Conservation (phyloP, 2,888 invertebrate genomes). For the Catocala sponsa region DNA sequence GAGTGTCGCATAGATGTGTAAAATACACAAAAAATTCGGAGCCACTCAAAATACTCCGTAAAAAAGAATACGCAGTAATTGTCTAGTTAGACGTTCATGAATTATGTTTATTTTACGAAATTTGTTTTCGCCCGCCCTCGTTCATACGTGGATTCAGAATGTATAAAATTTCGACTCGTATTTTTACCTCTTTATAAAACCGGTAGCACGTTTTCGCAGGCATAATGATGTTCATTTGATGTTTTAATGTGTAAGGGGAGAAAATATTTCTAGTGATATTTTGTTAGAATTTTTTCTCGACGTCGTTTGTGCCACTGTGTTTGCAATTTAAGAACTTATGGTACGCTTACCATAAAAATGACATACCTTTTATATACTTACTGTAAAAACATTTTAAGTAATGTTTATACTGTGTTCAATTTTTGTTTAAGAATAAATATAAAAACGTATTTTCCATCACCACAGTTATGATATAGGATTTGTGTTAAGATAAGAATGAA, state of each 20-base stretch:
- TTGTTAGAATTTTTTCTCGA: conserved; percentile 2
- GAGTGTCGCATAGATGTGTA: not conserved
- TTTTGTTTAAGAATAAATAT: too few species aligned
- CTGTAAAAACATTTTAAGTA: too few species aligned
- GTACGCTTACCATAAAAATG: not conserved
- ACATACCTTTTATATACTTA: not conserved
- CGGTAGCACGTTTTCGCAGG: conserved; percentile 51
- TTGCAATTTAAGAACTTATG: not conserved
- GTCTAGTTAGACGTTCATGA: conserved; percentile 41
- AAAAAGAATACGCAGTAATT: conserved; percentile 44
- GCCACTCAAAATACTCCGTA: conserved; percentile 8
- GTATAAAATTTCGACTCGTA: conserved; percentile 51
- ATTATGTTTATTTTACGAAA: conserved; percentile 45
- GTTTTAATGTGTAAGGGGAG: conserved; percentile 42
- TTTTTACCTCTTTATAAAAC: conserved; percentile 62
- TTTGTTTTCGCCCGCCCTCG: conserved; percentile 37
- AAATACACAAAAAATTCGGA: not conserved
- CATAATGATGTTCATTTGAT: conserved; percentile 60
- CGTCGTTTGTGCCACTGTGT: not conserved
- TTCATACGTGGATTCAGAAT: conserved; percentile 36
- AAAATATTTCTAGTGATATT: conserved; percentile 30
- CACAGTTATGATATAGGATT: too few species aligned
- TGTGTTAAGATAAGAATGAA: too few species aligned
- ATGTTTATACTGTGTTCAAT: too few species aligned
- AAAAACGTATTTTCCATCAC: too few species aligned